These are phyloP conservation scores for Acanthaster planci DNA, from an alignment of 35 echinoderm and acorn worm species.

Conservation along the genomic window DNA sequence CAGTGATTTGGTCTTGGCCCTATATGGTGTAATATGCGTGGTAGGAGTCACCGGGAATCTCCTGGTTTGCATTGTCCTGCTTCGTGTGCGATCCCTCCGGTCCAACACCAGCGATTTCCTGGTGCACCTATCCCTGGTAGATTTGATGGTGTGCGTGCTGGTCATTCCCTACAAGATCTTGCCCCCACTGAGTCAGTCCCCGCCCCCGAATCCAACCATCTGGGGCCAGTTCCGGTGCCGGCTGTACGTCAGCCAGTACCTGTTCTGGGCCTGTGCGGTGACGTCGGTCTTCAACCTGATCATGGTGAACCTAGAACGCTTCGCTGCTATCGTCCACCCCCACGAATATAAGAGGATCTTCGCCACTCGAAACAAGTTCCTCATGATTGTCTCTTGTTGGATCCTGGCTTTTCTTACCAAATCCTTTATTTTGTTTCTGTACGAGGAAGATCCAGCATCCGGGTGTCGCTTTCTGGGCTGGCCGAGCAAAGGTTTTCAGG, in stretches of 20 bases:
- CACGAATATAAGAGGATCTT: constrained; percentile 40
- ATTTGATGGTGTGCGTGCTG: constrained; percentile 47
- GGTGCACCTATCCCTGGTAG: constrained; percentile 43
- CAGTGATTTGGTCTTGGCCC: constrained; percentile 36
- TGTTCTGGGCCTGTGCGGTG: constrained; percentile 52
- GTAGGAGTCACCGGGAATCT: constrained; percentile 59
- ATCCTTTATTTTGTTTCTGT: not conserved
- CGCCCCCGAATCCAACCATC: constrained; percentile 19
- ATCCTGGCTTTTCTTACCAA: not conserved
- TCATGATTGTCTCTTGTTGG: constrained; percentile 38
- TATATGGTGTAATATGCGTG: constrained; percentile 42
- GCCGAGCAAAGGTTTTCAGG: not conserved
- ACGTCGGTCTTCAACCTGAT: constrained; percentile 43
- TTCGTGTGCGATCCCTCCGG: constrained; percentile 45
- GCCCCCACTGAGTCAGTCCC: not conserved
- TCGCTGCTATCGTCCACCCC: constrained; percentile 39
- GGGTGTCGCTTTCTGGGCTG: not conserved
- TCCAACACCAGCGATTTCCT: constrained; percentile 54
- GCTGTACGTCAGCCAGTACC: constrained; percentile 44
- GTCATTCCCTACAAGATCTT: constrained; percentile 62
- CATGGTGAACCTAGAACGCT: constrained; percentile 31
- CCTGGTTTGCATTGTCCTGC: constrained; percentile 47
- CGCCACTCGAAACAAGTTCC: not conserved
- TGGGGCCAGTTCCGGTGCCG: constrained; percentile 50
- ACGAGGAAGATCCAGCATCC: not conserved